Base-by-base conservation (phyloP, 2,797 vertebrate species). In the Mus spretus region DNA sequence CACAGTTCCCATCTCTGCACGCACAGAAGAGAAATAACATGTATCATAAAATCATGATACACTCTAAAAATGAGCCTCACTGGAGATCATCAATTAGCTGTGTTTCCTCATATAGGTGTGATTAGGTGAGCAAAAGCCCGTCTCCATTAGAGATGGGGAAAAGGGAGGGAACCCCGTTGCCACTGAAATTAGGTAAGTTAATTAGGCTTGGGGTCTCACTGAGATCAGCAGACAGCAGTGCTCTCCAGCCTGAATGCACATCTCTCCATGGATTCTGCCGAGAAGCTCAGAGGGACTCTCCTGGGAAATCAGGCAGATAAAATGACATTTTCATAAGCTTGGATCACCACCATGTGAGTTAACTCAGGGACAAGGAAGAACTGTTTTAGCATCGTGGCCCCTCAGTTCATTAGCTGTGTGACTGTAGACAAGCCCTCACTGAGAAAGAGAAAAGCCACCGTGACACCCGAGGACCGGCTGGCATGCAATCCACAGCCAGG, bases 291-390 rank as follows among this genome's bases (percentile, higher is more conserved):
- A 3, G 61, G 74, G 24, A 67, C 84, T 86, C 65, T 72, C 59
- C 59, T 82, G 59, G 81, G 75, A 92, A 92, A 75, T 67, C 47
- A 90, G 67, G 70, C 80, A 50, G 88, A 31, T 70, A 86, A 85
- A 80, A 72, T 55, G 86, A 77, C 80, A 72, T 57, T 74, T 89
- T 67, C 63, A 85, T 31, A 75, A 94, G 50, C 34, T 17, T 22
- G 87, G 47, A 86, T 67, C 55, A 50, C 50, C 28, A 57, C 31
- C 37, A 57, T 72, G 40, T 26, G 24, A 72, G 6, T 89, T 22
- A 70, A 22, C 24, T 90, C 37, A 40, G 40, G 31, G 77, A 83
- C 44, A 74, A 79, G 19, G 59, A 7, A 10, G 17, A 85, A 61
- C 31, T 84, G 13, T 6, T 17, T 81, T 40, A 86, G 31, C 37